Percentiles rank a stretch among this genome's conserved stretches.
Evolutionary conservation across 2,888 invertebrate genomes (phyloP).

Genomic region (Leucania comma): DNA sequence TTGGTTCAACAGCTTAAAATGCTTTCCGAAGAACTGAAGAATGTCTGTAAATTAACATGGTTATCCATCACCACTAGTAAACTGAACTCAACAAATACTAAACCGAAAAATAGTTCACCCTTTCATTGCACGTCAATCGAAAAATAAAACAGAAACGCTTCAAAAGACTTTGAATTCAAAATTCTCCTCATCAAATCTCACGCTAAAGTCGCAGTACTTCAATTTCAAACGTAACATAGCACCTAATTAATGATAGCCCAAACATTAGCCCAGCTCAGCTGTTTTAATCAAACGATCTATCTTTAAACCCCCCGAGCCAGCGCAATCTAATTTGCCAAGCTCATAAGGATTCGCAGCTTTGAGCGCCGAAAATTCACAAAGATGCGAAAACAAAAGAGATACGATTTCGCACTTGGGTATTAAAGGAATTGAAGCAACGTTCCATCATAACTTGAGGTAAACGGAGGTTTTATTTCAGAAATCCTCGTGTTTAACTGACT

Average conservation of each 20-base stretch:
- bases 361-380: constrained; percentile 41
- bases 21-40: too few species aligned
- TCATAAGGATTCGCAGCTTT: constrained; percentile 49
- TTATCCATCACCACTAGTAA: too few species aligned
- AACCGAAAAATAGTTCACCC: neutral
- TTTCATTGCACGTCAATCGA: neutral
- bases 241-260: constrained; percentile 55
- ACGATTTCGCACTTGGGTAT: constrained; percentile 1
- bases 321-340: constrained; percentile 58
- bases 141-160: neutral
- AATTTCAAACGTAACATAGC: constrained; percentile 24
- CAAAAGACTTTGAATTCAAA: neutral
- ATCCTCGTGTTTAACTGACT: neutral
- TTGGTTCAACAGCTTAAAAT: too few species aligned
- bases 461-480: neutral
- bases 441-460: neutral
- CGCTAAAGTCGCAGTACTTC: constrained; percentile 10
- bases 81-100: neutral
- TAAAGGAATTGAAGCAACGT: constrained; percentile 1
- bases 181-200: neutral
- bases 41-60: too few species aligned
- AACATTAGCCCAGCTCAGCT: constrained; percentile 50
- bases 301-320: constrained; percentile 45
- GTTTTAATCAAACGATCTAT: constrained; percentile 58
- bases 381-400: constrained; percentile 37